Conservation (phyloP, 2,888 invertebrate species). For the Erannis defoliaria region DNA sequence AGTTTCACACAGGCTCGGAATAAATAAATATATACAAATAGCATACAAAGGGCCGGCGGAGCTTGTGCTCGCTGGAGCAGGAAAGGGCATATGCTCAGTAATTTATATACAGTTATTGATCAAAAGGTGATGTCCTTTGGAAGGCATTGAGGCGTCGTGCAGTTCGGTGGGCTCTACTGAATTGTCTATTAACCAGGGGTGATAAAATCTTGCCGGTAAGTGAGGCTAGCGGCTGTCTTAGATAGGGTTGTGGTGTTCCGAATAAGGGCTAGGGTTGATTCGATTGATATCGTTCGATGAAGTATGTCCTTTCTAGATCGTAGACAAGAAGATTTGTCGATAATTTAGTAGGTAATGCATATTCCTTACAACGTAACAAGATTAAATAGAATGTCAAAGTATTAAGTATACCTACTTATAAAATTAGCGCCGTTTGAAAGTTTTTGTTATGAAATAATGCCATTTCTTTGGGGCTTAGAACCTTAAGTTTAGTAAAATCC, state of each 20-base stretch:
- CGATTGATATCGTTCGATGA: conserved; percentile 40
- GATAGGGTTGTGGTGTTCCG: conserved; percentile 60
- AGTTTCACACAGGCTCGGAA: conserved; percentile 53
- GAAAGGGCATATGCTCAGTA: conserved; percentile 83
- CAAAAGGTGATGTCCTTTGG: conserved; percentile 85
- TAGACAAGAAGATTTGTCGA: background rate
- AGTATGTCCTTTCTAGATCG: conserved; percentile 22
- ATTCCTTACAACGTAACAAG: no score
- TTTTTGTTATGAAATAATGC: no score
- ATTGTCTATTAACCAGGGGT: conserved; percentile 78
- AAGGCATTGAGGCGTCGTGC: conserved; percentile 74
- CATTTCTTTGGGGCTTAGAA: no score
- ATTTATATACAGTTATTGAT: conserved; percentile 87
- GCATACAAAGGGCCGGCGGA: conserved; percentile 71
- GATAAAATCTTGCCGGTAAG: conserved; percentile 75
- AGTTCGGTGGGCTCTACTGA: conserved; percentile 69
- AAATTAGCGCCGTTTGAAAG: no score
- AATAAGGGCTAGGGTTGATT: conserved; percentile 49
- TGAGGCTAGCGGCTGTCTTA: conserved; percentile 60
- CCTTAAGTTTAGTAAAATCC: no score
- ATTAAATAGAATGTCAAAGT: no score
- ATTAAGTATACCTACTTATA: no score
- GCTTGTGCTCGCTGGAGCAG: conserved; percentile 76
- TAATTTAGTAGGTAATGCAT: no score
- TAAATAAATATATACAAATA: conserved; percentile 53